phyloP scores from a whole-genome alignment of 92 coral and sea anemone genomes.

The Epizoanthus illoricatus region DNA sequence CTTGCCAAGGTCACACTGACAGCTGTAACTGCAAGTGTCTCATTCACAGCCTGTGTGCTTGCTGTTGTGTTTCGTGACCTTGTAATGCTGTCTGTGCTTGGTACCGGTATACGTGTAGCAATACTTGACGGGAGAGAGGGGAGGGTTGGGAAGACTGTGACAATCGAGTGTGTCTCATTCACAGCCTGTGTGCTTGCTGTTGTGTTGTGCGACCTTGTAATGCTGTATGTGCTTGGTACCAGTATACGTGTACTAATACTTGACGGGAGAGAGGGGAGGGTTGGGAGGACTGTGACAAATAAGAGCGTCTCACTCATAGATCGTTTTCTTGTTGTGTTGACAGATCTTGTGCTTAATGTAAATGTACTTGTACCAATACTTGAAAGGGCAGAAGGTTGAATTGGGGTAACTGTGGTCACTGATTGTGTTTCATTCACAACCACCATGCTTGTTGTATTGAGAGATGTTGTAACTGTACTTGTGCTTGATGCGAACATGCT shows the following conservation, averaged over 20 bases:
- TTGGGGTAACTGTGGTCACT: not conserved
- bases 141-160: not conserved
- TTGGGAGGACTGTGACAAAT: not conserved
- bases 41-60: not conserved
- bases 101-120: not conserved
- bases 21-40: too few relatives aligned
- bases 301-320: not conserved
- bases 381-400: not conserved
- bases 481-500: not conserved
- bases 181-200: not conserved
- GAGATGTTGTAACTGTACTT: not conserved
- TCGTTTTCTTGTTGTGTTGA: not conserved
- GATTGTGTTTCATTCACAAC: not conserved
- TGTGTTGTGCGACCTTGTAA: not conserved
- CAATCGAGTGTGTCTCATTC: not conserved
- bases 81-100: not conserved
- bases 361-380: not conserved
- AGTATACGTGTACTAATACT: not conserved
- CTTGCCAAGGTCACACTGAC: not conserved
- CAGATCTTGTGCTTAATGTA: not conserved
- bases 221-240: too few relatives aligned
- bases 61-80: not conserved
- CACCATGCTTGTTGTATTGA: not conserved
- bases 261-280: not conserved
- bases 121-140: not conserved